These are phyloP conservation scores for Excalfactoria chinensis DNA, from an alignment of 2,113 vertebrate species.

Conservation along the genomic window DNA sequence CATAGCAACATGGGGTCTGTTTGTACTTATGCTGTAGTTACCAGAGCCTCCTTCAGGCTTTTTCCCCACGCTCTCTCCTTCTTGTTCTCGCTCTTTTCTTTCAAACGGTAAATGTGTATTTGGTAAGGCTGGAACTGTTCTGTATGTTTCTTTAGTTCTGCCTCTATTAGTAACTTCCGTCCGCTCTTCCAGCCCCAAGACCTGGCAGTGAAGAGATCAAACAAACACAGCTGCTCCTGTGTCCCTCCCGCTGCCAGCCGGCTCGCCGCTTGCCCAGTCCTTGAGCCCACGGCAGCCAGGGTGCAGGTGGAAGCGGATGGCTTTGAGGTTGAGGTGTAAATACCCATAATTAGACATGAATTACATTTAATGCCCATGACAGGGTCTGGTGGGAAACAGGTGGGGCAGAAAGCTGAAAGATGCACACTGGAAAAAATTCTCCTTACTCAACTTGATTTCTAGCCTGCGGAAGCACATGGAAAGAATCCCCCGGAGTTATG, in stretches of 20 bases:
- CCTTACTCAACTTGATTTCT: not conserved
- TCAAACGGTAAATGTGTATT: not conserved
- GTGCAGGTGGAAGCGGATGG: conserved; percentile 42
- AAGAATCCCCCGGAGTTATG: not conserved
- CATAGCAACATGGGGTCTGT: not conserved
- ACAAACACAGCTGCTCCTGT: conserved; percentile 78
- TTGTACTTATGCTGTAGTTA: conserved; percentile 17
- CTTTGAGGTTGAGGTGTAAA: conserved; percentile 69
- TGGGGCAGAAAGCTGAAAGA: conserved; percentile 25
- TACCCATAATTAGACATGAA: conserved; percentile 45
- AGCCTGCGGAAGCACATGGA: not conserved
- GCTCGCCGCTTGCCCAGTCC: not conserved
- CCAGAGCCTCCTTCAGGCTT: conserved; percentile 6
- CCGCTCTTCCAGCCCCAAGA: conserved; percentile 54
- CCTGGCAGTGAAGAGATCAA: conserved; percentile 70
- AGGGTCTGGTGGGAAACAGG: conserved; percentile 37
- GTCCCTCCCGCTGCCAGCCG: not conserved
- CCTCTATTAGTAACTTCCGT: conserved; percentile 63
- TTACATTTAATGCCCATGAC: conserved; percentile 32
- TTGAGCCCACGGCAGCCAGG: not conserved
- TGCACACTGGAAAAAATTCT: conserved; percentile 25
- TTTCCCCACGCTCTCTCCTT: not conserved
- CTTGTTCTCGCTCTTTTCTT: conserved; percentile 30
- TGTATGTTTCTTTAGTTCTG: conserved; percentile 62
- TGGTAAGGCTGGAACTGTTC: conserved; percentile 24